These are phyloP conservation scores for Phymastichus coffea DNA, from an alignment of 1,140 invertebrate genomes.

Conservation along the genomic window DNA sequence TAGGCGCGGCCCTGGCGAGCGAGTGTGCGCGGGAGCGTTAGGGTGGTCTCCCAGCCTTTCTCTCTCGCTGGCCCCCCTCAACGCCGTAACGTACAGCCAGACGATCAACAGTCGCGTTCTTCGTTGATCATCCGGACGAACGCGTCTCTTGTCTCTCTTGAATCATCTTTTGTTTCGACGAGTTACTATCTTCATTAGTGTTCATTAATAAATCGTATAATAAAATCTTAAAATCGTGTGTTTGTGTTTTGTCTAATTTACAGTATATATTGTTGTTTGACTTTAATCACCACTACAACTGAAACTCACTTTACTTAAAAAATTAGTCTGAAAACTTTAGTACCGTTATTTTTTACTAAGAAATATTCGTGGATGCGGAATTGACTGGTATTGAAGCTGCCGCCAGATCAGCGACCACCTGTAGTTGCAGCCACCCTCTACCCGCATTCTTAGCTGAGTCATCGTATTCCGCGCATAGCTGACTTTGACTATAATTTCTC, in stretches of 20 bases:
- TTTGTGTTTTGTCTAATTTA: too few species aligned
- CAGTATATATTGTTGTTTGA: too few species aligned
- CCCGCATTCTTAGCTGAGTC: not conserved
- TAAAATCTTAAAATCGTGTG: too few species aligned
- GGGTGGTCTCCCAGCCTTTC: conserved; percentile 34
- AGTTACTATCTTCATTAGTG: too few species aligned
- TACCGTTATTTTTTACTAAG: too few species aligned
- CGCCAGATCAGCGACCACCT: conserved; percentile 53
- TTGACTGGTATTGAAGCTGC: too few species aligned
- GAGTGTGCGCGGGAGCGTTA: conserved; percentile 42
- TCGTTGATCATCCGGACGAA: conserved; percentile 18
- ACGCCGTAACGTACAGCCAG: conserved; percentile 27
- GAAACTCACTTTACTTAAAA: too few species aligned
- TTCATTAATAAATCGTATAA: too few species aligned
- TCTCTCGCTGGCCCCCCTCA: conserved; percentile 8
- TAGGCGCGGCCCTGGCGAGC: conserved; percentile 43
- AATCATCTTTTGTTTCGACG: not conserved
- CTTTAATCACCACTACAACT: too few species aligned
- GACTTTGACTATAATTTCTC: too few species aligned
- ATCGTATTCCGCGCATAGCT: not conserved
- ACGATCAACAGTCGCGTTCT: conserved; percentile 42
- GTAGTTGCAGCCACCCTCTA: conserved; percentile 42
- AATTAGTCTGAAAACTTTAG: too few species aligned
- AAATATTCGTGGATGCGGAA: too few species aligned
- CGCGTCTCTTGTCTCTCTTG: not conserved